Conservation (phyloP, 2,797 vertebrate species). For the Tragelaphus oryx region DNA sequence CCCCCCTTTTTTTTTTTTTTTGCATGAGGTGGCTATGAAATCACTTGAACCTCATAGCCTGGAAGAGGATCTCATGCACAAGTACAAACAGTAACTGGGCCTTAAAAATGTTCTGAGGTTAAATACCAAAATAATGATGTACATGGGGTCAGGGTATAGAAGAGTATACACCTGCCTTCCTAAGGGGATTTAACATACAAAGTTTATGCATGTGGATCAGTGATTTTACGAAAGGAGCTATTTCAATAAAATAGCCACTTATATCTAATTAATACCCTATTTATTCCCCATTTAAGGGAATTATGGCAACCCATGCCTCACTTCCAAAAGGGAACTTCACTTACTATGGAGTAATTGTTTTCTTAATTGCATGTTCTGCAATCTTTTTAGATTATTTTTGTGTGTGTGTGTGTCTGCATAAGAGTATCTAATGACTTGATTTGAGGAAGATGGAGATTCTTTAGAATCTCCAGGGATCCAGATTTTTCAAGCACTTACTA, state of each 20-base stretch:
- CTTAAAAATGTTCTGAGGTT: background rate
- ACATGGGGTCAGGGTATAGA: background rate
- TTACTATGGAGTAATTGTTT: background rate
- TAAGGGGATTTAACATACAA: background rate
- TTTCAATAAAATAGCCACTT: background rate
- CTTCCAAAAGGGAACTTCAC: background rate
- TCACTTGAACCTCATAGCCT: background rate
- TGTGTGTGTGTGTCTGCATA: background rate
- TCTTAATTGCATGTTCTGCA: background rate
- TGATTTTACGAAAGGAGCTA: background rate
- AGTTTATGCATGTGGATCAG: background rate
- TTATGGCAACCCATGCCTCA: background rate
- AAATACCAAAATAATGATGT: background rate
- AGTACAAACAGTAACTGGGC: background rate
- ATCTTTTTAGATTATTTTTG: background rate
- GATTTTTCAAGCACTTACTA: background rate
- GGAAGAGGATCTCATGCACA: background rate
- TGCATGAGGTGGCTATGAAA: background rate
- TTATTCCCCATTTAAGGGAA: background rate
- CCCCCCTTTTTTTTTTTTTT: background rate
- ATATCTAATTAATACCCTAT: background rate
- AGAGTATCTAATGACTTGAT: background rate
- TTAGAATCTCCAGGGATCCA: too few species aligned
- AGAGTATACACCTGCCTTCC: background rate
- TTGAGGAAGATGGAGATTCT: background rate